Evolutionary conservation across 2,888 invertebrate genomes (phyloP), one percentile per base, ranked within the genome.

Genomic region (Drosophila hawaiiensis): DNA sequence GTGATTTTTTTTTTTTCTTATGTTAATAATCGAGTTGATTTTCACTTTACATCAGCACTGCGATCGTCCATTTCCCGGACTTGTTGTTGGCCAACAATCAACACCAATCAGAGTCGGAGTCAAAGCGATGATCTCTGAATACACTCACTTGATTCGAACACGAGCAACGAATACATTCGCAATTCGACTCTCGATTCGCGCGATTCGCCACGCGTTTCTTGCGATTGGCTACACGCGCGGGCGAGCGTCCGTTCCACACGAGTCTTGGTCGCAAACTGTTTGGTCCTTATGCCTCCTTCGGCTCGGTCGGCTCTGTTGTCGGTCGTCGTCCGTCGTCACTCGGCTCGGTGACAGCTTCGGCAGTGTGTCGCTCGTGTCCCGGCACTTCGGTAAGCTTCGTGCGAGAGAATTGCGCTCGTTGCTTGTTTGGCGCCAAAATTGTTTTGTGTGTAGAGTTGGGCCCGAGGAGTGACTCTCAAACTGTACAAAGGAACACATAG

Each of bases 261-360:
- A 92, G 90, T 87, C 84, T 83, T 88, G 84, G 85, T 91, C 87
- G 91, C 91, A 91, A 92, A 92, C 92, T 92, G 91, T 82, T 91
- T 90, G 84, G 83, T 85, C 79, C 82, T 64, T 72, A 52, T 55
- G 77, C 68, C 77, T 62, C 74, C 68, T 59, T 47, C 47, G 25
- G 47, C 16, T 47, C 25, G 25, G 75, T 78, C 47, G 25, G 47
- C 47, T 47, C 47, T 16, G 47, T 16, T 33, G 50, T 37, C 61
- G n/a, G 39, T 37, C 78, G 74, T 85, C 89, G 82, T 69, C 83
- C 65, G 60, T 81, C 76, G 82, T 63, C 66, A 54, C 80, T 80
- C 73, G 5, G 59, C 19, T 35, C 35, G 25, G 69, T 39, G 50
- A 14, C 25, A 55, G 37, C 78, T 37, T 68, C 78, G 80, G 72